phyloP scores from a whole-genome alignment of 2,797 vertebrate genomes.

The Propithecus deckenii region DNA sequence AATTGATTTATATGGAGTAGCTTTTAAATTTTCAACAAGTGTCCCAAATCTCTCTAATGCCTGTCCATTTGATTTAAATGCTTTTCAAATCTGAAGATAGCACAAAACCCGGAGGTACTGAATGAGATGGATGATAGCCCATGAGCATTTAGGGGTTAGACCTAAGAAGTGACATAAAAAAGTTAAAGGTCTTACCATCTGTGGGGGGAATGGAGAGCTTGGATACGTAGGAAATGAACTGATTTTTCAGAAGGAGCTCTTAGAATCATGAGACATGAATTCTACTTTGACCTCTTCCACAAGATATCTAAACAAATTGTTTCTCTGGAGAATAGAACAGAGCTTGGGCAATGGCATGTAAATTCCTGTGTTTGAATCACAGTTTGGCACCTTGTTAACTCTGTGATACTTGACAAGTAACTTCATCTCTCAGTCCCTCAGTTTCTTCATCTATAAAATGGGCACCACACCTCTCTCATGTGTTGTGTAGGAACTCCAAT shows the following conservation, averaged over 20 bases:
- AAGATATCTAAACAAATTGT: background rate
- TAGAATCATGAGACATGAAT: background rate
- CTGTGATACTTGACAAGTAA: background rate
- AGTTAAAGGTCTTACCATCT: background rate
- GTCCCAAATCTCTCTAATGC: background rate
- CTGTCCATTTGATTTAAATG: background rate
- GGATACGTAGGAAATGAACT: background rate
- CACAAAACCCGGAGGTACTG: background rate
- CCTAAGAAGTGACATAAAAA: background rate
- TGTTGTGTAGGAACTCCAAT: background rate
- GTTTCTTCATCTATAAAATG: background rate
- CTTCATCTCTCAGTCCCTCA: background rate
- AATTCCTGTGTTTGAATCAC: background rate
- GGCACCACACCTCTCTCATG: background rate
- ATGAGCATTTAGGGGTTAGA: background rate
- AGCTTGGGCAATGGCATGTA: background rate
- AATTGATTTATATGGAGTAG: background rate
- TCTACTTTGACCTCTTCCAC: background rate
- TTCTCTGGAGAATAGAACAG: background rate
- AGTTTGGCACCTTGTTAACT: background rate
- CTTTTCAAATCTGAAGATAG: background rate
- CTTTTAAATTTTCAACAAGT: constrained; percentile 36
- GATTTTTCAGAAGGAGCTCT: background rate
- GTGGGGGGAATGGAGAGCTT: background rate
- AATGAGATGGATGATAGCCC: background rate